Evolutionary conservation across 2,888 invertebrate species (phyloP), one percentile per base, ranked within the genome.

Genomic region (Petrophora chlorosata): DNA sequence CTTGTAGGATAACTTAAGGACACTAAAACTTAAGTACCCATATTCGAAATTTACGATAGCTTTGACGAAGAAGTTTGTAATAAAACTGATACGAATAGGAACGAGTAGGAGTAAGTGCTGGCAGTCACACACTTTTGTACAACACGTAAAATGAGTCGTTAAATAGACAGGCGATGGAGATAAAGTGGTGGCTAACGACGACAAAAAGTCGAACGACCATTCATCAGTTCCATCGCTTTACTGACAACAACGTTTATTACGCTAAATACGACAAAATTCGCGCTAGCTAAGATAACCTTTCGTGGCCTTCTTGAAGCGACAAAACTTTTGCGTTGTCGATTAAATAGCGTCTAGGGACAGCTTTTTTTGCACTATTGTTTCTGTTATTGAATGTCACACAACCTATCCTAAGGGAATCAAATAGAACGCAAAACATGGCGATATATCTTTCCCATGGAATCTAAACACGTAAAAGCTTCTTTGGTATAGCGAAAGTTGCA

Each of bases 141-240:
- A 61, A 56, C 53, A 54, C 47, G 56, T 65, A 47, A 59, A 66
- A 57, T 56, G 35, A 50, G 55, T 65, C 65, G 61, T 73, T 63
- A 70, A 66, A 41, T 41, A 44, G 52, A 59, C 53, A 53, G 51
- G 48, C 17, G 36, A 14, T 28, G 23, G 36, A 26, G 36, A 23
- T 22, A 22, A 12, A 9, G 25, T 9, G 9, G n/a, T n/a, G n/a
- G n/a, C n/a, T 13, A n/a, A n/a, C 8, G 30, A 30, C 12, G 13
- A n/a, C 12, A 22, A 34, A 30, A 34, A 3, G 19, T 22, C 17
- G 13, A 5, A 10, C 26, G 26, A 22, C 23, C 23, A n/a, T 23
- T n/a, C 23, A 23, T 8, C n/a, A n/a, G 23, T 7, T n/a, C n/a
- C n/a, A 19, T 7, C 5, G 2, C 2, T 19, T 19, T 19, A 19